phyloP scores from a whole-genome alignment of 2,888 invertebrate species.

The Dicyrtomina minuta region DNA sequence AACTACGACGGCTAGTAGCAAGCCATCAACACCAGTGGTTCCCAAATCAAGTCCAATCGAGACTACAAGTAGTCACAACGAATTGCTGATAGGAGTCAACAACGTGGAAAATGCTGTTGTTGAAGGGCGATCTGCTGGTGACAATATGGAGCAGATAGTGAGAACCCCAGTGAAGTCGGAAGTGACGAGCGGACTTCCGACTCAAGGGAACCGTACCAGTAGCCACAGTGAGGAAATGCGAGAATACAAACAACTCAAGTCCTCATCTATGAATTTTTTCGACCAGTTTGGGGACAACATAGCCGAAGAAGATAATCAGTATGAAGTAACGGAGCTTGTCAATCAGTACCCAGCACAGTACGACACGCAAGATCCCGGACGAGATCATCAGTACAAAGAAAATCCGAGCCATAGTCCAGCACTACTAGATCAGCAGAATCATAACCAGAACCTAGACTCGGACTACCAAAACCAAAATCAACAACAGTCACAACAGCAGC shows the following conservation, averaged over 20 bases:
- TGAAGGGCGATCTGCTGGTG: slow-evolving; percentile 3
- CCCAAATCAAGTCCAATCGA: too few relatives aligned
- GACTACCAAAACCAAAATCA: background rate
- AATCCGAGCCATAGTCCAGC: background rate
- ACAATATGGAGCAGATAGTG: background rate
- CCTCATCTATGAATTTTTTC: slow-evolving; percentile 1
- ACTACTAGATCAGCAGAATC: background rate
- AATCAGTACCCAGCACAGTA: slow-evolving; percentile 11
- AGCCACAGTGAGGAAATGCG: background rate
- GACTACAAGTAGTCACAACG: too few relatives aligned
- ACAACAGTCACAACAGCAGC: slow-evolving; percentile 1
- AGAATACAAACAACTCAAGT: slow-evolving; percentile 26
- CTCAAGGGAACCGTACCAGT: too few relatives aligned
- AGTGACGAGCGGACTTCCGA: too few relatives aligned
- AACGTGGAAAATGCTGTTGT: background rate
- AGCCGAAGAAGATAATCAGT: slow-evolving; percentile 28
- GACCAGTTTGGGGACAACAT: slow-evolving; percentile 17
- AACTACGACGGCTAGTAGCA: too few relatives aligned
- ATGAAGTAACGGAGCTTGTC: slow-evolving; percentile 19
- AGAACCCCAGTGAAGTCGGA: too few relatives aligned
- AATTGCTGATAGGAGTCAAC: too few relatives aligned
- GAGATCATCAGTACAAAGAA: background rate
- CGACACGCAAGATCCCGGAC: background rate
- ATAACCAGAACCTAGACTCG: background rate
- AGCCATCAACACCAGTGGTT: slow-evolving; percentile 1